Evolutionary conservation across 1,140 invertebrate genomes (phyloP), one percentile per base, ranked within the genome.

Genomic region (Papilio aristodemus): DNA sequence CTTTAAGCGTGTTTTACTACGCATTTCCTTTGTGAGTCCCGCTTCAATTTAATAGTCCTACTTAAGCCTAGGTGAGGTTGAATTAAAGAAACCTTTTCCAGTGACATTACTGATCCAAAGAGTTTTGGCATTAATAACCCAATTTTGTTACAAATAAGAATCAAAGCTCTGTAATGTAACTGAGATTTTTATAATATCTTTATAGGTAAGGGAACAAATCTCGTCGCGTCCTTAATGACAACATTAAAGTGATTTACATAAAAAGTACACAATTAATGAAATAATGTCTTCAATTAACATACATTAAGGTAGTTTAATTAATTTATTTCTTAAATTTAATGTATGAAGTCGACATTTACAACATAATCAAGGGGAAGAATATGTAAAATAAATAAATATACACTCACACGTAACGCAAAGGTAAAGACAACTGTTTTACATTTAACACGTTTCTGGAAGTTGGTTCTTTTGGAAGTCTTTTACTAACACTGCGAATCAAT

Each of bases 61-160:
- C 46, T 54, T 54, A 54, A 54, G 46, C 46, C 46, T 54, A 54
- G 46, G 46, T 54, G 46, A 54, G 46, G 46, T 54, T 54, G 22
- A 54, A 54, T 54, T 54, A 54, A 54, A 54, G 46, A 22, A 54
- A 54, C 46, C 46, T 54, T 54, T 54, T 19, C 22, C 46, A 17
- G 46, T 50, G 46, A 50, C 46, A 50, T 50, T 50, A 50, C 46
- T 50, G 46, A 50, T 50, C 19, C n/a, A 50, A 17, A 4, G 9
- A 11, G 46, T 17, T 50, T 11, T 11, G 46, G 2, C 0, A 50
- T 25, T 50, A 22, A 11, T 17, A 50, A 50, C 46, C 10, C n/a
- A 22, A 50, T 25, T 19, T 50, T 0, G 2, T 11, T 50, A 11
- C 0, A 0, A 13, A 50, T 25, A 50, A 50, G 19, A 25, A 4